Percentiles rank a stretch among this genome's conserved stretches.
Conservation (phyloP, 2,888 invertebrate genomes). For the Lithophane semibrunnea region DNA sequence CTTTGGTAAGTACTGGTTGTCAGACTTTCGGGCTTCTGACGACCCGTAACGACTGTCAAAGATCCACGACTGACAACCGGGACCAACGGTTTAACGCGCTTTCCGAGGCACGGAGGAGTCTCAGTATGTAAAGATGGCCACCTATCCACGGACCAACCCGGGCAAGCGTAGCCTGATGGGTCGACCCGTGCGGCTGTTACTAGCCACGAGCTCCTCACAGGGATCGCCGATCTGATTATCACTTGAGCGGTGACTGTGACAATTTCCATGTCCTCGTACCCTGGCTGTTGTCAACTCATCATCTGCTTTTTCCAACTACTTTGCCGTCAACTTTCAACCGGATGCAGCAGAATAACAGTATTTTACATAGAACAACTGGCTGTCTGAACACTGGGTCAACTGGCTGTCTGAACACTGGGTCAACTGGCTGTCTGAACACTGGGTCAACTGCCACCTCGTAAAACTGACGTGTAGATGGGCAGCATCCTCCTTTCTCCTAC, state of each 20-base stretch:
- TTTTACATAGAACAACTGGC: neutral
- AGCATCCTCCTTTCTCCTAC: neutral
- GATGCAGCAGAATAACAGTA: neutral
- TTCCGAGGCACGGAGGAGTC: no score
- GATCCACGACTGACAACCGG: no score
- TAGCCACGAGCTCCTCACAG: neutral
- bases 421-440: neutral
- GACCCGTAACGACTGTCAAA: no score
- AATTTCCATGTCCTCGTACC: neutral
- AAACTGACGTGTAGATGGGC: neutral
- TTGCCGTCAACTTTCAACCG: neutral
- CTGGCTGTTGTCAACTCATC: neutral
- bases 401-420: neutral
- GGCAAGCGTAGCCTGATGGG: no score
- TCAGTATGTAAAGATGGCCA: no score
- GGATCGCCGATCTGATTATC: neutral
- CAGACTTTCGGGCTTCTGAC: no score
- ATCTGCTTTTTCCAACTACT: no score
- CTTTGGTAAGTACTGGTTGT: no score
- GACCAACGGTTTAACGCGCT: no score
- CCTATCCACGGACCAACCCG: no score
- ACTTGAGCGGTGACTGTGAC: no score
- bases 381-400: neutral
- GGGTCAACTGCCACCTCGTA: neutral
- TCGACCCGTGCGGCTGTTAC: no score